phyloP scores from a whole-genome alignment of 1,140 invertebrate species.

The Luehdorfia chinensis region DNA sequence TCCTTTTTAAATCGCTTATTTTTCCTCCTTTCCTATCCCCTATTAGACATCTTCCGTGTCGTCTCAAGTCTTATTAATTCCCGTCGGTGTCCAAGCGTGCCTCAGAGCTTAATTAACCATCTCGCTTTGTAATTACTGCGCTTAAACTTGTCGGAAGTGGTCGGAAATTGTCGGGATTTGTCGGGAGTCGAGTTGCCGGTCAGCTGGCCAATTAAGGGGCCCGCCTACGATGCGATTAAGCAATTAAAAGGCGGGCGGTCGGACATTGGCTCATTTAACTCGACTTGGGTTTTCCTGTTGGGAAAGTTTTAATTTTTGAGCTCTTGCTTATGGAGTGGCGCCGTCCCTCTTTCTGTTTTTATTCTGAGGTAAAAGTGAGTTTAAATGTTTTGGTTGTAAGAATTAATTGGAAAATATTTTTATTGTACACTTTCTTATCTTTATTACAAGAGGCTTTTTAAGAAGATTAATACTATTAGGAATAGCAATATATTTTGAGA shows the following conservation, averaged over 20 bases:
- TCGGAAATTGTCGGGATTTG: constrained; percentile 42
- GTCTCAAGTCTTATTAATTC: constrained; percentile 58
- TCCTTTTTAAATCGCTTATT: constrained; percentile 2
- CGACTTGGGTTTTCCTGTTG: constrained; percentile 50
- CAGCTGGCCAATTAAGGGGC: constrained; percentile 57
- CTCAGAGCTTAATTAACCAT: constrained; percentile 69
- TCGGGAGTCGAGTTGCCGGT: constrained; percentile 53
- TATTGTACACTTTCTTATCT: no score
- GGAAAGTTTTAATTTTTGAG: constrained; percentile 32
- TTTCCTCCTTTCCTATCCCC: not conserved
- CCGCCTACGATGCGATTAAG: constrained; percentile 63
- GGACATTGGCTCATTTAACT: constrained; percentile 56
- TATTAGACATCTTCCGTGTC: constrained; percentile 6
- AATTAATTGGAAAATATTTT: no score
- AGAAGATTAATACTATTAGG: no score
- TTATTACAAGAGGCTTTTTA: no score
- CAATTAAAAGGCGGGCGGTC: constrained; percentile 66
- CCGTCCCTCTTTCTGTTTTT: constrained; percentile 12
- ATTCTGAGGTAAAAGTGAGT: no score
- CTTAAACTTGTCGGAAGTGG: constrained; percentile 61
- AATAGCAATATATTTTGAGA: no score
- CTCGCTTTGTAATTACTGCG: constrained; percentile 70
- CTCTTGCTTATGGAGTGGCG: constrained; percentile 19
- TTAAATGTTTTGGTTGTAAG: no score
- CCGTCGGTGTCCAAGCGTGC: constrained; percentile 42